phyloP scores from a whole-genome alignment of 2,888 invertebrate genomes.

The Folsomia candida region DNA sequence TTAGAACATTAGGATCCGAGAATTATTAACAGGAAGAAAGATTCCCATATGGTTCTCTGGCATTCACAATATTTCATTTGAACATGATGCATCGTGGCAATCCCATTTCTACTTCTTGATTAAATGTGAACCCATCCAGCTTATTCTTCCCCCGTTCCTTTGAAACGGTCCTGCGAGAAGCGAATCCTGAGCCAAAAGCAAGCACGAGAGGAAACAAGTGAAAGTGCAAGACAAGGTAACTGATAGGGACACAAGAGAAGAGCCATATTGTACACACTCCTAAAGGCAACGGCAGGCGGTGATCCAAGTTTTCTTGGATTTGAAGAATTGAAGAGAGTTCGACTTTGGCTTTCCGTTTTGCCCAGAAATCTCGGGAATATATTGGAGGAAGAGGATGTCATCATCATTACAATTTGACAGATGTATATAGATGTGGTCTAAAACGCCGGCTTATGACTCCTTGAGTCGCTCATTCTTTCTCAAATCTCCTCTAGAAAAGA shows the following conservation, averaged over 20 bases:
- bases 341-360: not conserved
- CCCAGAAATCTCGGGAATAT: not conserved
- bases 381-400: not conserved
- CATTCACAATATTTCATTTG: constrained; percentile 12
- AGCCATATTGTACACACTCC: no score
- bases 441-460: not conserved
- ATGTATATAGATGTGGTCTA: not conserved
- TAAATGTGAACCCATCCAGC: not conserved
- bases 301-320: not conserved
- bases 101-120: constrained; percentile 11
- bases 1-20: not conserved
- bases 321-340: not conserved
- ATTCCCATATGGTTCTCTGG: not conserved
- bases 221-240: no score
- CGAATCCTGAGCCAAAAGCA: not conserved
- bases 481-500: constrained; percentile 2
- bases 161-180: not conserved
- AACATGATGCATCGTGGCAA: constrained; percentile 7
- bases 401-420: constrained; percentile 5
- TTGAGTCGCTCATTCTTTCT: not conserved
- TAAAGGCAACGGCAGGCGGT: no score
- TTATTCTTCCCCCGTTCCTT: not conserved
- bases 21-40: constrained; percentile 6
- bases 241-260: no score
- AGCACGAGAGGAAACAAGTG: no score